Evolutionary conservation across 1,140 invertebrate genomes (phyloP).

Genomic region (Meloidogyne chitwoodi): DNA sequence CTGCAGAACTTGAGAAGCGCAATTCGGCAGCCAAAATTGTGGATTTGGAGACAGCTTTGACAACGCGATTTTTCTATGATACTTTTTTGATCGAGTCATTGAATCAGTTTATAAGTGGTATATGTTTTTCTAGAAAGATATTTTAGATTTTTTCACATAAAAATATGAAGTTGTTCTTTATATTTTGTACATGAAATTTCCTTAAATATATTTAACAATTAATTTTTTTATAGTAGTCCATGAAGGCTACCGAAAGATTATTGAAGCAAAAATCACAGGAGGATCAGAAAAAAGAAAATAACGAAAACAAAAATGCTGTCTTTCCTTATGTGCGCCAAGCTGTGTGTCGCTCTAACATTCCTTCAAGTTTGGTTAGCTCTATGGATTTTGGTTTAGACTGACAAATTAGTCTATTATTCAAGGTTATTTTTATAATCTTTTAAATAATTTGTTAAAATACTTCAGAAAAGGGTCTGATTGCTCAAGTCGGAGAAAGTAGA

Average conservation of each 20-base stretch:
- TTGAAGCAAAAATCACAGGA: background rate
- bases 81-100: conserved; percentile 20
- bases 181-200: no score
- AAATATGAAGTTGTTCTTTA: no score
- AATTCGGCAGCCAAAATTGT: conserved; percentile 12
- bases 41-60: conserved; percentile 14
- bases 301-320: background rate
- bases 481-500: conserved; percentile 40
- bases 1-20: conserved; percentile 12
- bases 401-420: conserved; percentile 41
- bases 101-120: conserved; percentile 5
- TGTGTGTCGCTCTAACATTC: conserved; percentile 49
- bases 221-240: background rate
- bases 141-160: no score
- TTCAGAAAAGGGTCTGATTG: conserved; percentile 42
- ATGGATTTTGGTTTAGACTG: conserved; percentile 47
- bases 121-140: no score
- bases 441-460: background rate
- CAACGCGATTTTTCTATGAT: conserved; percentile 24
- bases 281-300: background rate
- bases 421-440: conserved; percentile 14
- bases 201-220: background rate
- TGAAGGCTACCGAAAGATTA: background rate
- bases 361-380: conserved; percentile 49
- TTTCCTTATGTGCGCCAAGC: background rate